phyloP scores from a whole-genome alignment of 2,888 invertebrate genomes.

The Noctua janthina region DNA sequence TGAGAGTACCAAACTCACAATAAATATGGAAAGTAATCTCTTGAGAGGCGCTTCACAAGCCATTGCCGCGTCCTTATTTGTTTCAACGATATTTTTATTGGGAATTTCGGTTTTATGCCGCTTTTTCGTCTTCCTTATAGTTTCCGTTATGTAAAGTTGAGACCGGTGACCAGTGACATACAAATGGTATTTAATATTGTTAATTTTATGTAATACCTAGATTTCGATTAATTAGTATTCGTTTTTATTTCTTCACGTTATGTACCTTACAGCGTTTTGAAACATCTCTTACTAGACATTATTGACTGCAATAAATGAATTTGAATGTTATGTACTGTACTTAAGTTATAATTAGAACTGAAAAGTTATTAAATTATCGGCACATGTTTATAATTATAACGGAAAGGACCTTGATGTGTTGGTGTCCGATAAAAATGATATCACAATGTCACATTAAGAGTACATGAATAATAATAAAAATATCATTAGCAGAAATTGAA shows the following conservation, averaged over 20 bases:
- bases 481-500: not conserved
- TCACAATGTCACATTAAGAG: constrained; percentile 34
- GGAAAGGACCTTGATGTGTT: constrained; percentile 38
- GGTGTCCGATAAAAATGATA: constrained; percentile 44
- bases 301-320: not conserved
- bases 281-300: not conserved
- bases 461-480: constrained; percentile 12
- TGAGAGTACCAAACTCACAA: constrained; percentile 82
- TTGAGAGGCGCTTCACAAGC: constrained; percentile 76
- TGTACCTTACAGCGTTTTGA: not conserved
- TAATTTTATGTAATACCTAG: not conserved
- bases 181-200: constrained; percentile 23
- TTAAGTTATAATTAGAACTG: constrained; percentile 19
- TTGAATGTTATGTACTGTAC: not conserved
- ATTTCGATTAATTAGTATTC: not conserved
- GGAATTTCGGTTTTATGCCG: constrained; percentile 40
- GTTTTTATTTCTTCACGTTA: not conserved
- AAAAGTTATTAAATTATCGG: constrained; percentile 2
- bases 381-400: constrained; percentile 27
- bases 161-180: not conserved
- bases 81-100: constrained; percentile 63
- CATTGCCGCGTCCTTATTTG: constrained; percentile 72
- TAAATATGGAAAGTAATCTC: constrained; percentile 85
- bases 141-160: constrained; percentile 43
- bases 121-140: constrained; percentile 51